Percentiles rank a stretch among this genome's conserved stretches.
Evolutionary conservation across 2,113 vertebrate genomes (phyloP).

Genomic region (Vulpes lagopus): DNA sequence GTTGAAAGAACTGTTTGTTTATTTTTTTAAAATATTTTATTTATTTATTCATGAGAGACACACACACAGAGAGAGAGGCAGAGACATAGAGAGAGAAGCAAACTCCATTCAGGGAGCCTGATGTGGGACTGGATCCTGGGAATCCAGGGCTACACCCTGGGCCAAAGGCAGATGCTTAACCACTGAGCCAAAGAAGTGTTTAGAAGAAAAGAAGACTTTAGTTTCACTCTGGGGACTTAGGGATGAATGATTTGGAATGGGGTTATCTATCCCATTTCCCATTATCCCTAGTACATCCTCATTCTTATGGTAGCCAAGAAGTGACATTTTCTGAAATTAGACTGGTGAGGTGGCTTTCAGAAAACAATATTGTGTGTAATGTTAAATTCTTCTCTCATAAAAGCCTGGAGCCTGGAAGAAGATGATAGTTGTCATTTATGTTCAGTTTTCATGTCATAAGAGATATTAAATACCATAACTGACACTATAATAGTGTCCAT

Average conservation of each 20-base stretch:
- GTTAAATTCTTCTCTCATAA: conserved; percentile 23
- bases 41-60: too few relatives aligned
- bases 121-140: too few relatives aligned
- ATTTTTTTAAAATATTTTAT: too few relatives aligned
- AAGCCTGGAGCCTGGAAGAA: neutral
- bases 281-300: neutral
- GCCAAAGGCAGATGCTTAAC: too few relatives aligned
- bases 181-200: neutral
- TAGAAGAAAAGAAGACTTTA: neutral
- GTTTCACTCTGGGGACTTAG: neutral
- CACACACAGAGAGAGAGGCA: too few relatives aligned
- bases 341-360: neutral
- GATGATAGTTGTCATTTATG: neutral
- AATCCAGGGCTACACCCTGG: too few relatives aligned
- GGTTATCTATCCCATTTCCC: neutral
- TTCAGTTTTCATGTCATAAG: neutral
- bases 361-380: neutral
- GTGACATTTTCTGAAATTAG: conserved; percentile 12
- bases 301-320: neutral
- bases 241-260: neutral
- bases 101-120: too few relatives aligned
- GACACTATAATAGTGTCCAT: neutral
- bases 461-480: neutral
- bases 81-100: too few relatives aligned
- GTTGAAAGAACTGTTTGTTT: neutral